phyloP scores from a whole-genome alignment of 2,888 invertebrate species.

The Scelioninae gen. 2 region DNA sequence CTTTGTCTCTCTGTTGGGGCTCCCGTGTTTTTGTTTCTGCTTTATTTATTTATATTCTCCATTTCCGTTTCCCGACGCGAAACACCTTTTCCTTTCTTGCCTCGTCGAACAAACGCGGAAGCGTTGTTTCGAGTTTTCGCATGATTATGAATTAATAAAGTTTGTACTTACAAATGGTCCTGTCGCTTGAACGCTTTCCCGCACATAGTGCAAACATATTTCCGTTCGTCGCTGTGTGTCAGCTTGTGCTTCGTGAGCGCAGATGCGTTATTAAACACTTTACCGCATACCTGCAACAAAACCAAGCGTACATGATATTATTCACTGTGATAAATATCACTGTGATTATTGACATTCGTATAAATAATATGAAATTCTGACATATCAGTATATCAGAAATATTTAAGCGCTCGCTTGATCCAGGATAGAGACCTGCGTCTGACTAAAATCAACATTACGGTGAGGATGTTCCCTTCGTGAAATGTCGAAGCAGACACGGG shows the following conservation, averaged over 20 bases:
- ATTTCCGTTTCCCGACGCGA: background rate
- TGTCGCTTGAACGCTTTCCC: slow-evolving; percentile 98
- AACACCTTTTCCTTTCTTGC: background rate
- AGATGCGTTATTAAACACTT: slow-evolving; percentile 97
- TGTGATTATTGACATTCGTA: slow-evolving; percentile 36
- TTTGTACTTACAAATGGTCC: slow-evolving; percentile 94
- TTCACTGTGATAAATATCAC: slow-evolving; percentile 48
- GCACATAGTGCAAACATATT: slow-evolving; percentile 96
- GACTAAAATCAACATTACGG: slow-evolving; percentile 48
- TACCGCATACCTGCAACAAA: slow-evolving; percentile 88
- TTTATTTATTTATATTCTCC: background rate
- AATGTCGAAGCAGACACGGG: slow-evolving; percentile 17
- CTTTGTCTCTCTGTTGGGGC: background rate
- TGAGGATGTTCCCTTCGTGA: slow-evolving; percentile 30
- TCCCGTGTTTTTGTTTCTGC: too few relatives aligned
- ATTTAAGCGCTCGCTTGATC: slow-evolving; percentile 44
- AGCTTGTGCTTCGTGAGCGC: slow-evolving; percentile 97
- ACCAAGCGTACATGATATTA: slow-evolving; percentile 45
- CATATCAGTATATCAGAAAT: slow-evolving; percentile 41
- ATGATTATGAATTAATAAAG: slow-evolving; percentile 52
- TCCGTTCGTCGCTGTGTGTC: slow-evolving; percentile 98
- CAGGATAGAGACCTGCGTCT: slow-evolving; percentile 8
- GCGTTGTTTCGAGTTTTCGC: slow-evolving; percentile 6
- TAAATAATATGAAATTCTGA: slow-evolving; percentile 39
- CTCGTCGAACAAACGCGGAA: background rate